Evolutionary conservation across 2,797 vertebrate species (phyloP).

Genomic region (Glossophaga mutica): DNA sequence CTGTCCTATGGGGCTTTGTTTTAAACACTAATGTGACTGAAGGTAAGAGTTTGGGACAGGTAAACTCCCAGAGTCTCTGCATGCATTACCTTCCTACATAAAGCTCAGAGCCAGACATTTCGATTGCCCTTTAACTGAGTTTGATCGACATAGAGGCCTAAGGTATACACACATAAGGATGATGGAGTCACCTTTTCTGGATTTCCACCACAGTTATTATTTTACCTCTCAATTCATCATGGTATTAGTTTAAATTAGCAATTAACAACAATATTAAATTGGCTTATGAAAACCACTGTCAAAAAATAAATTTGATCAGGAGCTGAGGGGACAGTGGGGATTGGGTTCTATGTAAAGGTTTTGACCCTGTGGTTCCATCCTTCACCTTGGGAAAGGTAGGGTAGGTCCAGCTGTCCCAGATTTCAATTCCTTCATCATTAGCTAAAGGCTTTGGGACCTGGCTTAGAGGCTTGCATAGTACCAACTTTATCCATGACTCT

Average conservation of each 20-base stretch:
- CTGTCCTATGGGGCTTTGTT: not conserved
- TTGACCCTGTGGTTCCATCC: fast-evolving
- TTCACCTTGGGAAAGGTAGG: not conserved
- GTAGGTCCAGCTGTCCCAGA: fast-evolving
- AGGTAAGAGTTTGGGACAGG: not conserved
- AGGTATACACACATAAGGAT: not conserved
- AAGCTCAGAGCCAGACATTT: no score
- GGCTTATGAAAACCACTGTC: not conserved
- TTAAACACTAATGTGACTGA: not conserved
- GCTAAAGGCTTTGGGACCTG: not conserved
- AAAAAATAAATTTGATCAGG: not conserved
- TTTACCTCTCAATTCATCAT: not conserved
- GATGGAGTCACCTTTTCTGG: not conserved
- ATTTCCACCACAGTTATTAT: not conserved
- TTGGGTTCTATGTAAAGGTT: not conserved
- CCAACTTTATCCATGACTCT: not conserved
- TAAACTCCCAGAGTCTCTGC: not conserved
- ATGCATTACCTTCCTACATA: not conserved
- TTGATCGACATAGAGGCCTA: not conserved
- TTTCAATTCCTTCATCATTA: not conserved
- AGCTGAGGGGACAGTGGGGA: not conserved
- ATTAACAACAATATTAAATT: not conserved
- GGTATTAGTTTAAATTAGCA: not conserved
- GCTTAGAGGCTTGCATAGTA: no score
- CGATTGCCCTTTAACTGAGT: fast-evolving